Evolutionary conservation across 2,888 invertebrate genomes (phyloP), one percentile per base, ranked within the genome.

Genomic region (Oscheius sp.): DNA sequence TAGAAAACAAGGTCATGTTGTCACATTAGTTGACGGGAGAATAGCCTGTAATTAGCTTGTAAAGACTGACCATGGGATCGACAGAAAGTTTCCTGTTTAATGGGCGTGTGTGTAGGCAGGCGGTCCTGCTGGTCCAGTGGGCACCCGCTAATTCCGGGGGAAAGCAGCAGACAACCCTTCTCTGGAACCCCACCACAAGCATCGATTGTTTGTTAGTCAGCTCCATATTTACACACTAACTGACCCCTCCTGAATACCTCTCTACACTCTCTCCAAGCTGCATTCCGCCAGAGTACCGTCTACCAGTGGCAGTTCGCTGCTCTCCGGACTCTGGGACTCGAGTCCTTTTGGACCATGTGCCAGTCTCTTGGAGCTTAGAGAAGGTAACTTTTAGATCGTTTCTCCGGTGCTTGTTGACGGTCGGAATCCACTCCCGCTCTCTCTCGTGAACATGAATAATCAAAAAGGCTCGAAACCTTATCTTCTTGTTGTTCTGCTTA

Each of bases 141-240:
- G 68, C 68, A 68, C 53, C 42, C 68, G 68, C 68, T 68, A 68
- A 68, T 68, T 68, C 68, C 68, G 68, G 53, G 35, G 48, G 51
- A 68, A 55, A 42, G 42, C 42, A 42, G 42, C 42, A 42, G 42
- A 42, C 9, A 48, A 47, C 21, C 48, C 63, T 50, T 63, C 48
- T 50, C 48, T 60, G 29, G 33, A 47, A 21, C 33, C n/a, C 10
- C 21, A 21, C 21, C 21, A 21, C 21, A 21, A 21, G 21, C 55
- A 68, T 68, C 68, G 68, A 68, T 68, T 63, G 63, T 63, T 63
- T 63, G 47, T 63, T 63, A 48, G 63, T 63, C 50, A 42, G 42
- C 42, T 55, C 55, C 55, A 13, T 32, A 9, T 55, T 55, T 55
- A 9, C 55, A 9, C 21, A 32, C 42, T 42, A 42, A 42, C 42